Conservation (phyloP, 2,888 invertebrate species). For the Drosophila nigricruria region DNA sequence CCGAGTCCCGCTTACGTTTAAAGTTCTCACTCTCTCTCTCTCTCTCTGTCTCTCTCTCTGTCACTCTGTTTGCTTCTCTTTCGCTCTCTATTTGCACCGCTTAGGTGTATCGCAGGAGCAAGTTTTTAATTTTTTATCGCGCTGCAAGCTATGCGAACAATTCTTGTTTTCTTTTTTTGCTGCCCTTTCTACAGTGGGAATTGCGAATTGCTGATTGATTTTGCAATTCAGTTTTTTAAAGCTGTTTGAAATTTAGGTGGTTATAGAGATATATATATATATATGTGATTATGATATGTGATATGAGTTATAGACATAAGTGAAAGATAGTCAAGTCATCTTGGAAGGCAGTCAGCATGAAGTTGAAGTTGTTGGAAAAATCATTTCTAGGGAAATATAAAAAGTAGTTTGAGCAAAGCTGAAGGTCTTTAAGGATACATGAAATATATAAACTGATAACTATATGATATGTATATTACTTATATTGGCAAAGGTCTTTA, state of each 20-base stretch:
- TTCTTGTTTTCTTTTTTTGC: conserved; percentile 7
- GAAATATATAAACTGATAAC: not conserved
- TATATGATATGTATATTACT: not conserved
- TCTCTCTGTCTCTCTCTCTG: not conserved
- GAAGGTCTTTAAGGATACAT: not conserved
- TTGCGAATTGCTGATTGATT: conserved; percentile 15
- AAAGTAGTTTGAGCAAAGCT: not conserved
- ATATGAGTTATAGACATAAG: not conserved
- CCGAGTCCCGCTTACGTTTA: conserved; percentile 33
- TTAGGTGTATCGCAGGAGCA: conserved; percentile 73
- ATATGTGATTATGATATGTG: not conserved
- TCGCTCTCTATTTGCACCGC: conserved; percentile 39
- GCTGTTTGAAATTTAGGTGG: not conserved
- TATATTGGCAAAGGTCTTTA: too few species aligned
- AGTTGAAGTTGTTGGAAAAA: not conserved
- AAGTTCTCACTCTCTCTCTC: conserved; percentile 4
- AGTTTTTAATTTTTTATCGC: conserved; percentile 81
- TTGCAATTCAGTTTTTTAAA: not conserved
- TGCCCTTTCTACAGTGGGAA: conserved; percentile 5
- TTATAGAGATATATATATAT: not conserved
- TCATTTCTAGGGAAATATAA: too few species aligned
- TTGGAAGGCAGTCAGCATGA: too few species aligned
- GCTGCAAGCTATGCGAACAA: conserved; percentile 27
- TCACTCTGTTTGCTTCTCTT: not conserved
- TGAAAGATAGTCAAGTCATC: not conserved